These are phyloP conservation scores for Charaxes varanes DNA, from an alignment of 1,140 invertebrate species.

Conservation along the genomic window DNA sequence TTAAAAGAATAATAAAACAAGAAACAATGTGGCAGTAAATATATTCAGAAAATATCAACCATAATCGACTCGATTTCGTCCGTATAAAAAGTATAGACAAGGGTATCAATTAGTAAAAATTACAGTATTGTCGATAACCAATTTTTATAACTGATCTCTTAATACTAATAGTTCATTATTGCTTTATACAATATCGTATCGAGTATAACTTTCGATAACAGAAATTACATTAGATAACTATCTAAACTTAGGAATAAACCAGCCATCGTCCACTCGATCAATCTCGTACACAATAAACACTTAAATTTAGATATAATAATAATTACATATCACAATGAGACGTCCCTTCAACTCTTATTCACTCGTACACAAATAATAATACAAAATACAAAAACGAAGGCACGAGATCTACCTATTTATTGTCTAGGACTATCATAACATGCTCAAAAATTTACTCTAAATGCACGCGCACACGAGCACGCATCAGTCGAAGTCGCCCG, in stretches of 20 bases:
- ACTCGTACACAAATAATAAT: slow-evolving; percentile 58
- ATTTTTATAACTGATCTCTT: slow-evolving; percentile 52
- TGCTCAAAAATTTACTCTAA: slow-evolving; percentile 60
- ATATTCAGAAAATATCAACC: slow-evolving; percentile 73
- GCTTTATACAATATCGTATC: slow-evolving; percentile 72
- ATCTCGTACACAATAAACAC: slow-evolving; percentile 65
- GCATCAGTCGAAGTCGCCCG: slow-evolving; percentile 52
- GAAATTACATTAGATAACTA: slow-evolving; percentile 52
- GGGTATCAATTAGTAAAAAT: slow-evolving; percentile 52
- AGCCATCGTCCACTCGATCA: slow-evolving; percentile 56
- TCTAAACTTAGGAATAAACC: slow-evolving; percentile 58
- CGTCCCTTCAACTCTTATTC: slow-evolving; percentile 60
- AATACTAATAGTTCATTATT: slow-evolving; percentile 64
- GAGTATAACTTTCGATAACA: slow-evolving; percentile 65
- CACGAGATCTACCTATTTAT: slow-evolving; percentile 64
- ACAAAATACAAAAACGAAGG: slow-evolving; percentile 64
- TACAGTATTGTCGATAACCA: slow-evolving; percentile 61
- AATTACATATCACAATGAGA: slow-evolving; percentile 74
- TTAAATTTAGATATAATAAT: slow-evolving; percentile 73
- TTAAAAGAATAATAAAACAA: slow-evolving; percentile 42
- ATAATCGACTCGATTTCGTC: slow-evolving; percentile 57
- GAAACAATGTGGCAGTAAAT: slow-evolving; percentile 64
- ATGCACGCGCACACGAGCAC: slow-evolving; percentile 52
- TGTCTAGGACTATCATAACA: slow-evolving; percentile 62
- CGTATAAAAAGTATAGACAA: slow-evolving; percentile 58